Base-by-base conservation (phyloP, 1,140 invertebrate species). In the Pteromalus puparum region DNA sequence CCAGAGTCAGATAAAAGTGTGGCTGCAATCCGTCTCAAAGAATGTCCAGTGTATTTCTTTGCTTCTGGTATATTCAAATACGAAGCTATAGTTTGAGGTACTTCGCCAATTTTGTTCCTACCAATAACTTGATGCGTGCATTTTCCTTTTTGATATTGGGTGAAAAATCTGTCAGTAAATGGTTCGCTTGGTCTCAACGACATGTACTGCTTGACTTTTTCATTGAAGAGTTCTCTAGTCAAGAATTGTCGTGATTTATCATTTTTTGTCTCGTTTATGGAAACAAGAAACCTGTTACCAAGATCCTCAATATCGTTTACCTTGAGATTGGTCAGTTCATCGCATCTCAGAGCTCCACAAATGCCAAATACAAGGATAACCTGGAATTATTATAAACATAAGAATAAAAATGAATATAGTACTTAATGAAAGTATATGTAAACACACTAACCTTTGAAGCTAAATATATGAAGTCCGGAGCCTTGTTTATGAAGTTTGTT, bases 41-140 rank as follows among this genome's bases (percentile, higher is more conserved):
- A 42, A 46, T 46, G 42, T 12, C 42, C 42, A 46, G 42, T 46
- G 9, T 46, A 46, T 0, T 1, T 10, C 5, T 90, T 68, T 53
- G 89, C 73, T 85, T 91, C 70, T 73, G 78, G 76, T 65, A 90
- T 75, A 67, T 87, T 79, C 53, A 90, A 82, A 86, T 83, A 90
- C 21, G 46, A 84, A 67, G 88, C 88, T 34, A 90, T 87, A 81
- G 86, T 30, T 85, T 89, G 87, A 46, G 84, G 87, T 76, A 88
- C 86, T 48, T 28, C 61, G 4, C 82, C 82, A 77, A 89, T 82
- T 79, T 88, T 90, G 82, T 91, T 88, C 78, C 84, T 88, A 4
- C 88, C 90, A 28, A 90, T 87, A 9, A 46, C 38, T 82, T 90
- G 87, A 13, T 30, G 30, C 1, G 6, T 7, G 46, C 80, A 81